These are phyloP conservation scores for Lepidocyrtoides sp. DNA, from an alignment of 2,888 invertebrate genomes.

Conservation along the genomic window DNA sequence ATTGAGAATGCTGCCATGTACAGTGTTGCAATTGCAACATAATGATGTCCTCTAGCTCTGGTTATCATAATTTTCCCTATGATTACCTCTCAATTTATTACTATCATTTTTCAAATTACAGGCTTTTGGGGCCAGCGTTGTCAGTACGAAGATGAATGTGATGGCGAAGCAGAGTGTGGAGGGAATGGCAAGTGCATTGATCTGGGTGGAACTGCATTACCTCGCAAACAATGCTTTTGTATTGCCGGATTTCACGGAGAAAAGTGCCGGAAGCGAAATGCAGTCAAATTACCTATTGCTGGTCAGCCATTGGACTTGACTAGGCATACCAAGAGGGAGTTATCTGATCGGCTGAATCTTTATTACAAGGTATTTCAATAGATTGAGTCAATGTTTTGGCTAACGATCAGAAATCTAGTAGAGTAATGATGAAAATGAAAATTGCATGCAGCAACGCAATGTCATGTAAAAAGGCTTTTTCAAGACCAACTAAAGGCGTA, in stretches of 20 bases:
- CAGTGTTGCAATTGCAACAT: background rate
- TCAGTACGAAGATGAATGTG: slow-evolving; percentile 84
- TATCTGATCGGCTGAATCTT: slow-evolving; percentile 79
- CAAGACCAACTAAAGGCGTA: no score
- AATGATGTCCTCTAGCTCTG: slow-evolving; percentile 41
- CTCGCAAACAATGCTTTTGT: slow-evolving; percentile 84
- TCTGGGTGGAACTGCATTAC: slow-evolving; percentile 82
- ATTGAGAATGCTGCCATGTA: background rate
- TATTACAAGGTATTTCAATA: no score
- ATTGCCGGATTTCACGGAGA: slow-evolving; percentile 79
- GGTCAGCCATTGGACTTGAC: slow-evolving; percentile 74
- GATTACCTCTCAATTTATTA: slow-evolving; percentile 50
- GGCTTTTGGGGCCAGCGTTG: slow-evolving; percentile 83
- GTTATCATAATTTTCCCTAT: slow-evolving; percentile 12
- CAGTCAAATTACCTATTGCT: slow-evolving; percentile 65
- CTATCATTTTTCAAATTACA: slow-evolving; percentile 7
- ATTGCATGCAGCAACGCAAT: no score
- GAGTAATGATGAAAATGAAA: no score
- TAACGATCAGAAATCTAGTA: no score
- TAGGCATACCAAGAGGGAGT: slow-evolving; percentile 70
- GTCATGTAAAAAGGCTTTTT: no score
- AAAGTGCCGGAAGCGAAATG: slow-evolving; percentile 75
- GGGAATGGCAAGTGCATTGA: slow-evolving; percentile 86
- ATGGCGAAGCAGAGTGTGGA: slow-evolving; percentile 80
- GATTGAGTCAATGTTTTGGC: no score